These are phyloP conservation scores for Apis mellifera DNA, from an alignment of 1,140 invertebrate species.

Conservation along the genomic window Amel_HAv3.1 CM009938.2:9512501-9513000, in stretches of 20 bases:
- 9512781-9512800: slow-evolving; percentile 7
- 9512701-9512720: neutral
- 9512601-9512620: neutral
- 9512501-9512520: slow-evolving; percentile 1
- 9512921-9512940: neutral
- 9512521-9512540: slow-evolving; percentile 6
- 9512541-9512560: slow-evolving; percentile 37
- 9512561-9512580: slow-evolving; percentile 63
- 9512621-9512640: slow-evolving; percentile 36
- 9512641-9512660: slow-evolving; percentile 66
- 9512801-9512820: no score
- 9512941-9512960: slow-evolving; percentile 14
- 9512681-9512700: slow-evolving; percentile 50
- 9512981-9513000: neutral
- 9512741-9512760: slow-evolving; percentile 16
- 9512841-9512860: no score
- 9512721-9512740: neutral
- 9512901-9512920: no score
- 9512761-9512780: neutral
- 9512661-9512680: slow-evolving; percentile 64
- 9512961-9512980: neutral
- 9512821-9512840: no score
- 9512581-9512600: neutral
- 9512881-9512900: neutral
- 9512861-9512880: no score